These are phyloP conservation scores for Plagodis dolabraria DNA, from an alignment of 2,888 invertebrate species.

Conservation along the genomic window DNA sequence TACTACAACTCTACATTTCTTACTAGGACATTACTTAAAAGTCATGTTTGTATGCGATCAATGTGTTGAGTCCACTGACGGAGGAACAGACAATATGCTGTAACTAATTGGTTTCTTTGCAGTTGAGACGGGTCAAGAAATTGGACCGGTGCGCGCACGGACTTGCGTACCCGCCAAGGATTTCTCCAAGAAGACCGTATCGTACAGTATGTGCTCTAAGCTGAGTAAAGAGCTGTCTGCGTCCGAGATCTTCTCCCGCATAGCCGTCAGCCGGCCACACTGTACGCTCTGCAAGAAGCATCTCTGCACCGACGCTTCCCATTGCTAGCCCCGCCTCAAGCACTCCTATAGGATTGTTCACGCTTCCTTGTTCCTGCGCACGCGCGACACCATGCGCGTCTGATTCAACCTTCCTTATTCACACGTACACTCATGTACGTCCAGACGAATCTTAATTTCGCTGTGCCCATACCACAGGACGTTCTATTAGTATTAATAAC, in stretches of 20 bases:
- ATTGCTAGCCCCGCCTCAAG: slow-evolving; percentile 53
- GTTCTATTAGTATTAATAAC: neutral
- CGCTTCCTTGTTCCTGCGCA: neutral
- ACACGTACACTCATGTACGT: neutral
- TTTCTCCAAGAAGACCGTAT: slow-evolving; percentile 76
- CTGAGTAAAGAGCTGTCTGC: slow-evolving; percentile 76
- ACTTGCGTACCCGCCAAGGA: slow-evolving; percentile 79
- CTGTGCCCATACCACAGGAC: neutral
- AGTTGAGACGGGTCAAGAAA: slow-evolving; percentile 78
- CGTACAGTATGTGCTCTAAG: slow-evolving; percentile 77
- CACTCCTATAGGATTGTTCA: neutral
- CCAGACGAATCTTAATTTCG: neutral
- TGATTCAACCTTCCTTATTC: too few relatives aligned
- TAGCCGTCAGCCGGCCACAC: slow-evolving; percentile 71
- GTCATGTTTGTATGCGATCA: too few relatives aligned
- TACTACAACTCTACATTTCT: too few relatives aligned
- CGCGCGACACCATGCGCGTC: neutral
- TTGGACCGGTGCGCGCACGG: slow-evolving; percentile 77
- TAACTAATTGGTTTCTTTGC: slow-evolving; percentile 32
- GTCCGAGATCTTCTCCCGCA: slow-evolving; percentile 76
- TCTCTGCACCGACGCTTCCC: slow-evolving; percentile 69
- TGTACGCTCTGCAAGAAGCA: slow-evolving; percentile 77
- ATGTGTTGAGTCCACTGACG: too few relatives aligned
- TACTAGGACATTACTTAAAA: too few relatives aligned
- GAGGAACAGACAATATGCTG: neutral